phyloP scores from a whole-genome alignment of 1,140 invertebrate genomes.

The Atta colombica region DNA sequence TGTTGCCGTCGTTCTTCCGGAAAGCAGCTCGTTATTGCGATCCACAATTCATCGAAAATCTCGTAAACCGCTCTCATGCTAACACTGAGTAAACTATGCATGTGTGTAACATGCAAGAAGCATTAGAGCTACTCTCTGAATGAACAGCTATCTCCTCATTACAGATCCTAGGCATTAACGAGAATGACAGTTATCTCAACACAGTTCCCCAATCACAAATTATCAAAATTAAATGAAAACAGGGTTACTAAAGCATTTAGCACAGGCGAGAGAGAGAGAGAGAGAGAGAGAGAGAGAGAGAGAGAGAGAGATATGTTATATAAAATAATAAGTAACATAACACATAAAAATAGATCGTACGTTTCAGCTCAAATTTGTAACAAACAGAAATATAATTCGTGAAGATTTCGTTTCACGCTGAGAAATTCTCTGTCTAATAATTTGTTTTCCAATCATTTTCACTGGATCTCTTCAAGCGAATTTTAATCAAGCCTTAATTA shows the following conservation, averaged over 20 bases:
- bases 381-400: no score
- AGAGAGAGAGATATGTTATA: no score
- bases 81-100: slow-evolving; percentile 1
- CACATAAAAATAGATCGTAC: no score
- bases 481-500: slow-evolving; percentile 15
- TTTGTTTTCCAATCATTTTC: not conserved
- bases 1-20: slow-evolving; percentile 51
- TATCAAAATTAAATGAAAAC: no score
- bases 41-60: slow-evolving; percentile 55
- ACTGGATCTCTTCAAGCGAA: not conserved
- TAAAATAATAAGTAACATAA: no score
- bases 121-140: not conserved
- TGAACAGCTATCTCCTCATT: not conserved
- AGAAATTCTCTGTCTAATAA: not conserved
- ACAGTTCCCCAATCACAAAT: not conserved
- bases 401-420: no score
- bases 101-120: not conserved
- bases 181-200: not conserved
- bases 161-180: not conserved
- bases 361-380: no score
- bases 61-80: slow-evolving; percentile 45
- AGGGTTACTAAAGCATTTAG: no score
- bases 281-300: no score
- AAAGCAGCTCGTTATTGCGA: slow-evolving; percentile 61
- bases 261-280: no score